These are phyloP conservation scores for Odontomyia ornata DNA, from an alignment of 2,888 invertebrate genomes.

Conservation along the genomic window DNA sequence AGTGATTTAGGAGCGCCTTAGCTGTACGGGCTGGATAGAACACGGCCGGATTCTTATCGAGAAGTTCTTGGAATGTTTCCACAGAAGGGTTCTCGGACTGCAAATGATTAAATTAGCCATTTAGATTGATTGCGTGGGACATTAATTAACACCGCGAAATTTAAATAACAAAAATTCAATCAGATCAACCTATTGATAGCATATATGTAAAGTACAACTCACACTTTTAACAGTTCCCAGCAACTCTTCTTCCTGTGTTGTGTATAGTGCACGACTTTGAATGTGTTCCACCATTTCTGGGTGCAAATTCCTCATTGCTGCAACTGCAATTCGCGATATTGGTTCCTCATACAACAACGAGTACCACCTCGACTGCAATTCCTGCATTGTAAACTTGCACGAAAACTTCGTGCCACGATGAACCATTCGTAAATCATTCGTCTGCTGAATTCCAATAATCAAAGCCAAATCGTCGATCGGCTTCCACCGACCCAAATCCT, in stretches of 20 bases:
- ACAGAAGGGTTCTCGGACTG: slow-evolving; percentile 77
- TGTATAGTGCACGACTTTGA: slow-evolving; percentile 89
- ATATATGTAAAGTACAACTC: slow-evolving; percentile 57
- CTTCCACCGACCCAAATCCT: slow-evolving; percentile 94
- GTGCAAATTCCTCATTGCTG: slow-evolving; percentile 93
- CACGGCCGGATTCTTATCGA: slow-evolving; percentile 82
- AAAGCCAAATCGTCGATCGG: slow-evolving; percentile 95
- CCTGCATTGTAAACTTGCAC: slow-evolving; percentile 91
- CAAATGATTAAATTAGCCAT: no score
- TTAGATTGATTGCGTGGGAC: background rate
- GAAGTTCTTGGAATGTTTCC: slow-evolving; percentile 84
- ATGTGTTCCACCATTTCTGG: slow-evolving; percentile 88
- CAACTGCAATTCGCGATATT: slow-evolving; percentile 88
- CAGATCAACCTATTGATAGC: background rate
- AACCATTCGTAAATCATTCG: slow-evolving; percentile 81
- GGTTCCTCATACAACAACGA: slow-evolving; percentile 94
- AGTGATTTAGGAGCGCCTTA: slow-evolving; percentile 85
- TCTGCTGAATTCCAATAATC: slow-evolving; percentile 92
- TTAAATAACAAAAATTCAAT: no score
- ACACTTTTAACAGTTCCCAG: slow-evolving; percentile 84
- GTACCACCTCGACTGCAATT: slow-evolving; percentile 96
- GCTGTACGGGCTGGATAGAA: slow-evolving; percentile 91
- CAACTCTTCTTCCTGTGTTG: slow-evolving; percentile 87
- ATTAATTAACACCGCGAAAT: background rate
- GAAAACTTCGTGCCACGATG: slow-evolving; percentile 95